Evolutionary conservation across 2,888 invertebrate genomes (phyloP).

Genomic region (Agrochola lychnidis): DNA sequence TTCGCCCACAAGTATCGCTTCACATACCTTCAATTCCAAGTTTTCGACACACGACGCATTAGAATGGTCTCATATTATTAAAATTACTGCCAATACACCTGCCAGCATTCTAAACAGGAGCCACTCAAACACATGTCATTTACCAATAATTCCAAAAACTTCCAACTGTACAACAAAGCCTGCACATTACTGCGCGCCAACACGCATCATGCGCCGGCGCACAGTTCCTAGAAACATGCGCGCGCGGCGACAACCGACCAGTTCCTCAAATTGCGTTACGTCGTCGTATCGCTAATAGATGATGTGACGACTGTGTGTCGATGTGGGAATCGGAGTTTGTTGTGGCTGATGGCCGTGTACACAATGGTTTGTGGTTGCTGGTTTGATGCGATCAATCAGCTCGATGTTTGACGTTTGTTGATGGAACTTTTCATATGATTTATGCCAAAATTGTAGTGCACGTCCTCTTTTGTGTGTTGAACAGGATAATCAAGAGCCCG

Average conservation of each 20-base stretch:
- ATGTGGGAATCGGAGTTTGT: slow-evolving; percentile 33
- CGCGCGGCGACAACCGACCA: slow-evolving; percentile 45
- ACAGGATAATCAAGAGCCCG: not conserved
- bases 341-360: slow-evolving; percentile 13
- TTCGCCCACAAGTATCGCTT: not conserved
- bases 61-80: not conserved
- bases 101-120: slow-evolving; percentile 8
- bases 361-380: slow-evolving; percentile 19
- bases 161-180: slow-evolving; percentile 38
- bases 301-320: slow-evolving; percentile 26
- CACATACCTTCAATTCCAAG: not conserved
- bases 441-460: not conserved
- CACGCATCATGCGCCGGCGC: slow-evolving; percentile 57
- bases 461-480: not conserved
- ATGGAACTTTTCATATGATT: not conserved
- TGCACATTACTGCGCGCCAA: slow-evolving; percentile 58
- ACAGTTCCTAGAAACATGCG: slow-evolving; percentile 64
- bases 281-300: slow-evolving; percentile 48
- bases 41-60: too few relatives aligned
- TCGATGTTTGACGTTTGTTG: not conserved
- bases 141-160: slow-evolving; percentile 42
- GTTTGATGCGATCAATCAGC: not conserved
- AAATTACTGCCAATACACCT: not conserved
- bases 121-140: slow-evolving; percentile 12
- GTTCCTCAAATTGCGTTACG: slow-evolving; percentile 61